These are phyloP conservation scores for Orchesella cincta DNA, from an alignment of 1,140 invertebrate genomes.

Conservation along the genomic window DNA sequence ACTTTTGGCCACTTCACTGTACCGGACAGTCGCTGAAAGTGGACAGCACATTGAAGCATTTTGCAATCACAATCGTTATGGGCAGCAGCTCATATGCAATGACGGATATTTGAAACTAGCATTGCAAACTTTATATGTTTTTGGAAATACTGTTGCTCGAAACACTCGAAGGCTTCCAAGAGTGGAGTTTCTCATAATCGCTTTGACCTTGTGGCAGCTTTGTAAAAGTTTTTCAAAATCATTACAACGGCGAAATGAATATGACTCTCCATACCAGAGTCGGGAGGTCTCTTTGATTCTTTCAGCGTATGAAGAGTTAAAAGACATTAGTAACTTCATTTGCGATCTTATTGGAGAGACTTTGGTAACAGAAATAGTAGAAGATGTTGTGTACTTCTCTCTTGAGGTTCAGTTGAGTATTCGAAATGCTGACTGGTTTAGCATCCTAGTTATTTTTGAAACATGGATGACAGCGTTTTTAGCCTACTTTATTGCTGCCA, in stretches of 20 bases:
- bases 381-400: constrained; percentile 5
- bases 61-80: no score
- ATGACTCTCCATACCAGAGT: no score
- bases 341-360: not conserved
- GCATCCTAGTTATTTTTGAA: constrained; percentile 9
- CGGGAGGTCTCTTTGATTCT: no score
- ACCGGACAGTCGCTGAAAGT: no score
- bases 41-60: no score
- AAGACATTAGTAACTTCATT: not conserved
- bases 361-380: not conserved
- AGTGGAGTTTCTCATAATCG: not conserved
- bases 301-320: not conserved
- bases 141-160: no score
- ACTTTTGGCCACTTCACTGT: no score
- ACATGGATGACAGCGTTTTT: not conserved
- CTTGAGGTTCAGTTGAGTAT: not conserved
- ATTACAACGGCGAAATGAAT: not conserved
- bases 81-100: no score
- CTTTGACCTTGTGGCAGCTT: not conserved
- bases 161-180: no score
- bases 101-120: no score
- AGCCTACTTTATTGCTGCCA: constrained; percentile 7
- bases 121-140: no score
- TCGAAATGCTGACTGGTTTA: not conserved
- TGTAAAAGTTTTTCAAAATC: constrained; percentile 6